Conservation (phyloP, 2,113 vertebrate genomes). For the Nymphicus hollandicus region DNA sequence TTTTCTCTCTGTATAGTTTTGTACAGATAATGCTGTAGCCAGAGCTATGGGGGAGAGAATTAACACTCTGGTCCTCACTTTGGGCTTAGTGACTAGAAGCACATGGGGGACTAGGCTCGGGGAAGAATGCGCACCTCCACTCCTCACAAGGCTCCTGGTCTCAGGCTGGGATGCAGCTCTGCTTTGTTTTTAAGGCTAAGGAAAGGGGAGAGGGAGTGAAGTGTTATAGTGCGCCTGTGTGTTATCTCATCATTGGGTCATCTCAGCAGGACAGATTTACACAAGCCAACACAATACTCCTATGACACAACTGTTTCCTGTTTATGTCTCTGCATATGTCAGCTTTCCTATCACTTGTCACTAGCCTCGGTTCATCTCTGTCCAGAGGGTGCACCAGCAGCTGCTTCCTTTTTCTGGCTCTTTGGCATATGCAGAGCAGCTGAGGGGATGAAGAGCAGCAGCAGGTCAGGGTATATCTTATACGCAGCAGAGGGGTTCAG, state of each 20-base stretch:
- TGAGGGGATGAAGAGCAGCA: neutral
- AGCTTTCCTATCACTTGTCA: neutral
- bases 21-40: neutral
- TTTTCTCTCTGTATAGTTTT: slow-evolving; percentile 10
- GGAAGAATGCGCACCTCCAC: too few relatives aligned
- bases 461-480: rapidly evolving
- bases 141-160: neutral
- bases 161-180: neutral
- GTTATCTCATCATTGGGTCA: neutral
- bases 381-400: neutral
- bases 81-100: neutral
- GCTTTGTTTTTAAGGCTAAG: neutral
- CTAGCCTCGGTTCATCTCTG: neutral
- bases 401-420: neutral
- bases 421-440: neutral
- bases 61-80: neutral
- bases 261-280: neutral
- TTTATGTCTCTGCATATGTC: neutral
- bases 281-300: rapidly evolving
- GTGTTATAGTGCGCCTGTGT: neutral
- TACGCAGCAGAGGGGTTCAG: rapidly evolving
- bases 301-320: rapidly evolving
- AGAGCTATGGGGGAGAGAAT: neutral
- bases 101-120: rapidly evolving
- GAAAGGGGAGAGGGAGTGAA: neutral